Evolutionary conservation across 2,888 invertebrate species (phyloP).

Genomic region (Argyra leucocephala): DNA sequence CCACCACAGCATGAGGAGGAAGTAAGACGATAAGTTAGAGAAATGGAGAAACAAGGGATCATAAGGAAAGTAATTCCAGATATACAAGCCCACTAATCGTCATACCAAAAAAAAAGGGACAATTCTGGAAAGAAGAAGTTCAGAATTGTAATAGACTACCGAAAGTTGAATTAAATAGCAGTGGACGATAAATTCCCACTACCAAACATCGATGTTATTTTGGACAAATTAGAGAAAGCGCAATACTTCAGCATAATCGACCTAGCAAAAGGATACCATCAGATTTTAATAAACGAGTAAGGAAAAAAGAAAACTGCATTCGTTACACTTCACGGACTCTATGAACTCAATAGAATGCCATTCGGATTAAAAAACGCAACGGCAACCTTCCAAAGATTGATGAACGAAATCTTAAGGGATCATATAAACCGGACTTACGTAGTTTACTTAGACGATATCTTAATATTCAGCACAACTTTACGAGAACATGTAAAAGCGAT

Average conservation of each 20-base stretch:
- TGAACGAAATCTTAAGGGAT: slow-evolving; percentile 18
- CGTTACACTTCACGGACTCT: slow-evolving; percentile 17
- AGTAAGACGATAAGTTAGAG: slow-evolving; percentile 10
- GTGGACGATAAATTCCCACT: no score
- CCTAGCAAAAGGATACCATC: slow-evolving; percentile 18
- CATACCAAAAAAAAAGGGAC: slow-evolving; percentile 16
- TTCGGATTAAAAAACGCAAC: slow-evolving; percentile 16
- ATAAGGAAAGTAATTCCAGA: slow-evolving; percentile 16
- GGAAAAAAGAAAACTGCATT: slow-evolving; percentile 16
- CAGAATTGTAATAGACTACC: slow-evolving; percentile 17
- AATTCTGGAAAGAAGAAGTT: slow-evolving; percentile 15
- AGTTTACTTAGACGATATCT: slow-evolving; percentile 22
- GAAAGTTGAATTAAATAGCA: no score
- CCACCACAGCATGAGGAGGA: slow-evolving; percentile 17
- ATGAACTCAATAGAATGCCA: slow-evolving; percentile 15
- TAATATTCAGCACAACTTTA: slow-evolving; percentile 16
- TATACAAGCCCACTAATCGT: slow-evolving; percentile 17
- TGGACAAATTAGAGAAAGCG: slow-evolving; percentile 17
- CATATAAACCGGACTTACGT: slow-evolving; percentile 18
- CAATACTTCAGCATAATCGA: slow-evolving; percentile 16
- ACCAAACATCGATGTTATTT: slow-evolving; percentile 17
- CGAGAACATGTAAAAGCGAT: slow-evolving; percentile 16
- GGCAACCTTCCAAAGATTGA: slow-evolving; percentile 16
- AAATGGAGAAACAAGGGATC: slow-evolving; percentile 17
- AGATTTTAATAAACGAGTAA: slow-evolving; percentile 13